These are phyloP conservation scores for Melieria picta DNA, from an alignment of 2,888 invertebrate species.

Conservation along the genomic window DNA sequence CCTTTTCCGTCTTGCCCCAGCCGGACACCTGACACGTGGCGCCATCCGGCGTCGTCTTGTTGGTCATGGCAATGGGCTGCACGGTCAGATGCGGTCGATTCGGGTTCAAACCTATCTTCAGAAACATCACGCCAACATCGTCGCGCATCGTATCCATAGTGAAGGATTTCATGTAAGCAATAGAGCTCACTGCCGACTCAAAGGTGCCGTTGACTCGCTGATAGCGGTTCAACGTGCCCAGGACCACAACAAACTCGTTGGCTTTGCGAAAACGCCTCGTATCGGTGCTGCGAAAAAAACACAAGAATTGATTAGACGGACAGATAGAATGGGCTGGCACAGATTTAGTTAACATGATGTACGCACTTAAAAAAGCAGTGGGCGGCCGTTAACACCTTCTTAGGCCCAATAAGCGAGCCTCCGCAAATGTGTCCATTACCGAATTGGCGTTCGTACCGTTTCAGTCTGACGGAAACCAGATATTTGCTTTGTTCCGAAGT, in stretches of 20 bases:
- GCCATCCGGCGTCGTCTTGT: constrained; percentile 45
- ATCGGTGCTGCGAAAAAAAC: constrained; percentile 43
- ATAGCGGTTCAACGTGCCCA: constrained; percentile 61
- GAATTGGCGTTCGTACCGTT: constrained; percentile 52
- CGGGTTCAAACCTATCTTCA: constrained; percentile 47
- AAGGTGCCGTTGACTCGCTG: constrained; percentile 55
- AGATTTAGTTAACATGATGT: background rate
- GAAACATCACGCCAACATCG: constrained; percentile 60
- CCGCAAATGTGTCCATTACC: constrained; percentile 62
- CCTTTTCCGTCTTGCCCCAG: constrained; percentile 60
- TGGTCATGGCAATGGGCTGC: constrained; percentile 51
- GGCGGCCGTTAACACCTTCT: constrained; percentile 61
- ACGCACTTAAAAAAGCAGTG: constrained; percentile 62
- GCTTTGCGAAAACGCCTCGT: constrained; percentile 55
- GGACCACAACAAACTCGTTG: constrained; percentile 58
- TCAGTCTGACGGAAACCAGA: constrained; percentile 59
- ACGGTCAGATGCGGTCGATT: constrained; percentile 51
- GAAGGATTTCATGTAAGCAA: constrained; percentile 56
- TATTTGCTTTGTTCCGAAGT: constrained; percentile 48
- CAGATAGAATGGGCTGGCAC: background rate
- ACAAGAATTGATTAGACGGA: background rate
- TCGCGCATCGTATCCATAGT: constrained; percentile 56
- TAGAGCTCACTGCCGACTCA: constrained; percentile 54
- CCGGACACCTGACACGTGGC: constrained; percentile 58
- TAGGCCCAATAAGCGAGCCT: constrained; percentile 56